Evolutionary conservation across 2,888 invertebrate species (phyloP).

Genomic region (Lasioglossum oenotherae): DNA sequence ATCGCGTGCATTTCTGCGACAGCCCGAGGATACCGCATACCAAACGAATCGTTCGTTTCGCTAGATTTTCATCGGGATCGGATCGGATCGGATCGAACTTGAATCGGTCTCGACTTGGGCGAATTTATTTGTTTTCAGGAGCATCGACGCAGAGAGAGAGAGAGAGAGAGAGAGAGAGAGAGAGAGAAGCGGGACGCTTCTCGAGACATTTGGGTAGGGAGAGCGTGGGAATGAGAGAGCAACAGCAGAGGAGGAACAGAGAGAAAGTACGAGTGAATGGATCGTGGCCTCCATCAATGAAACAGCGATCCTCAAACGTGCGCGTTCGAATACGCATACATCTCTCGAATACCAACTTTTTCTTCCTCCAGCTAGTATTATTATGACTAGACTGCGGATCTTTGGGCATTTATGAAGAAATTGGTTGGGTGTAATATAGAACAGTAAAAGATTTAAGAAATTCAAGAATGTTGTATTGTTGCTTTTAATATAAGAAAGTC

Average conservation of each 20-base stretch:
- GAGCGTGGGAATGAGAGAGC: constrained; percentile 32
- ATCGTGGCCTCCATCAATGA: constrained; percentile 82
- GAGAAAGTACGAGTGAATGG: constrained; percentile 73
- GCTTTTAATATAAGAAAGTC: no score
- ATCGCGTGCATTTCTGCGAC: constrained; percentile 1
- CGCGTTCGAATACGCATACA: neutral
- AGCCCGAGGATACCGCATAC: neutral
- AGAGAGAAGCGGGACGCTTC: neutral
- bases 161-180: neutral
- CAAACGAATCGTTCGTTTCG: neutral
- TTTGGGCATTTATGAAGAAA: no score
- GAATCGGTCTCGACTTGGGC: neutral
- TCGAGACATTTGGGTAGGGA: neutral
- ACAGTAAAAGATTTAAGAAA: no score
- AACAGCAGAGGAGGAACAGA: constrained; percentile 33
- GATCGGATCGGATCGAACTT: neutral
- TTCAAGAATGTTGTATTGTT: no score
- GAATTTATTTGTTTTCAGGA: constrained; percentile 14
- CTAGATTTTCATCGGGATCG: neutral
- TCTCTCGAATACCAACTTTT: neutral
- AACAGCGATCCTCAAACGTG: constrained; percentile 79
- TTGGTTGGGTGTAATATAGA: no score
- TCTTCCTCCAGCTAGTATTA: neutral
- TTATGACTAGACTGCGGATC: no score
- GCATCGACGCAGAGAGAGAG: neutral